Base-by-base conservation (phyloP, 1,140 invertebrate genomes). In the Thereuonema tuberculata region DNA sequence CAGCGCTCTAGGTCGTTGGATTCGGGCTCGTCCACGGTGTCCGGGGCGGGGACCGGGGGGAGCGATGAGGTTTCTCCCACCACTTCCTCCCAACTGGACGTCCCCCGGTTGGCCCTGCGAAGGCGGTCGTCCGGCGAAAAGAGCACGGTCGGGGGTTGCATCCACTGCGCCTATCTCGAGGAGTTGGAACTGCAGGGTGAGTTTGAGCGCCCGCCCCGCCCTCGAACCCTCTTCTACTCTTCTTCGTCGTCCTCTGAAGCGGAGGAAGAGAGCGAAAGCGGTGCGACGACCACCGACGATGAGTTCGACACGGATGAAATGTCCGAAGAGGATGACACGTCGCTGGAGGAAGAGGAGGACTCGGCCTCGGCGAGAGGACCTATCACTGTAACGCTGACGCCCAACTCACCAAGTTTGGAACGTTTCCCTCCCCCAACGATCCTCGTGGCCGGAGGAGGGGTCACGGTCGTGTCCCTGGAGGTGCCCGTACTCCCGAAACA, bases 1-100 rank as follows among this genome's bases (percentile, higher is more conserved):
- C 80, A 82, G 60, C 70, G 83, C 3, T 87, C 85, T 37, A 82
- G 83, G 61, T 87, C 84, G 67, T 86, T 88, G 68, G 86, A 89
- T 69, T 85, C 83, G 23, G 82, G 80, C 61, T 79, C 79, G 61
- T 79, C 78, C 21, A 20, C 2, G 15, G 2, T 3, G 9, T 79
- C 78, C 21, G 23, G 9, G 15, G 2, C 12, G 9, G 62, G 62
- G 24, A 1, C 2, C 3, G 28, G 23, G 24, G 37, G 37, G 9
- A n/a, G n/a, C 28, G 48, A 20, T 55, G 24, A 24, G 2, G 21
- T 25, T 14, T 5, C 14, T 20, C 21, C 2, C 25, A n/a, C 5
- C 25, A 12, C 20, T 1, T 2, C 57, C 21, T 3, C 61, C 21
- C 56, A 63, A 29, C 61, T 65, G 1, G 64, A 65, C 23, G 56